Evolutionary conservation across 2,113 vertebrate genomes (phyloP).

Genomic region (Sula dactylatra): DNA sequence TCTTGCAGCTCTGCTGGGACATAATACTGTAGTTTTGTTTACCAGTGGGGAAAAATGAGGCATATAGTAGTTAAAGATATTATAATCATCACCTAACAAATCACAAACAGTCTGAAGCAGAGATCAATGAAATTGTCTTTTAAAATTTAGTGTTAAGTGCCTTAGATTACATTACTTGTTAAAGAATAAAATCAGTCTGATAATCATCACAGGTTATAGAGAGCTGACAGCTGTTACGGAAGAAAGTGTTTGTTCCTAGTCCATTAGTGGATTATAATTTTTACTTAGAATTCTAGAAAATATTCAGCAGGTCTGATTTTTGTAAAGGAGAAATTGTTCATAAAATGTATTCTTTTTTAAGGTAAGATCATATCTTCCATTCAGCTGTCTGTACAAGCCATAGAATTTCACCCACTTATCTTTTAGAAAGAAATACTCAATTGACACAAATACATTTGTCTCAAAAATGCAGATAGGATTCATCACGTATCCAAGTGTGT

Average conservation of each 20-base stretch:
- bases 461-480: neutral
- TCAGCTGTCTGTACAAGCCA: neutral
- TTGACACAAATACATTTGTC: neutral
- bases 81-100: neutral
- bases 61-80: neutral
- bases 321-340: neutral
- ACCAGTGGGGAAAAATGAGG: neutral
- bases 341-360: neutral
- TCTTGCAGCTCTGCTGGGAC: neutral
- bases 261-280: neutral
- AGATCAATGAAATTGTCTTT: neutral
- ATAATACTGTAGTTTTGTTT: neutral
- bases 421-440: neutral
- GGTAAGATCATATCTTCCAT: neutral
- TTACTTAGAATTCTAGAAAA: neutral
- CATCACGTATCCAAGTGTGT: neutral
- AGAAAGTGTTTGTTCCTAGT: neutral
- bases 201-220: neutral
- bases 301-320: neutral
- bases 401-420: neutral
- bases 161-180: neutral
- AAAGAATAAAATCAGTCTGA: neutral
- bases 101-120: neutral
- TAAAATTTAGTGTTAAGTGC: neutral
- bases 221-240: neutral